Percentiles rank a stretch among this genome's conserved stretches.
These are phyloP conservation scores for Adineta ricciae DNA, from an alignment of 2,888 invertebrate genomes.

Conservation along the genomic window DNA sequence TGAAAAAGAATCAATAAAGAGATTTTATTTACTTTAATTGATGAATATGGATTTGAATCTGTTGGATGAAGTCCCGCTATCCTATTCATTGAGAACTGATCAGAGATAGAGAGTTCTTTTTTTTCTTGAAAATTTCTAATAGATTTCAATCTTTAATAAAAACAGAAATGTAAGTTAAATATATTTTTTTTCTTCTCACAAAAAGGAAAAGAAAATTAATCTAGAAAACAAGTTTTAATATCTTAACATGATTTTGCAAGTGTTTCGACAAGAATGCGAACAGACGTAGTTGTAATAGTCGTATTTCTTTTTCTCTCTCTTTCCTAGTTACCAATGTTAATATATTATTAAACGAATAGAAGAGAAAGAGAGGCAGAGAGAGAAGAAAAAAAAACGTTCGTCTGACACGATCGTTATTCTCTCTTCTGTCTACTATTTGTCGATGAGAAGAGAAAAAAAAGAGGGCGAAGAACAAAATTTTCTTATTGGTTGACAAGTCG, in stretches of 20 bases:
- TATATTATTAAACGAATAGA: background rate
- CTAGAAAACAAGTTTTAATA: background rate
- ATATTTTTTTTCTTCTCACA: background rate
- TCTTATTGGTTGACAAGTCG: background rate
- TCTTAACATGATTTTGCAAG: background rate
- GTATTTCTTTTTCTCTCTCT: background rate
- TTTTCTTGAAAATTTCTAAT: too few relatives aligned
- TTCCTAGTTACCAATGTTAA: constrained; percentile 7
- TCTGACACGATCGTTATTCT: constrained; percentile 7
- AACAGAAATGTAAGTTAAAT: background rate
- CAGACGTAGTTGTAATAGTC: background rate
- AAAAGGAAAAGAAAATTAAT: background rate
- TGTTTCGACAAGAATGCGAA: background rate
- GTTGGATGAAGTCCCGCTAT: constrained; percentile 4
- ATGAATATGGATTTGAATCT: constrained; percentile 16
- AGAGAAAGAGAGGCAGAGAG: background rate
- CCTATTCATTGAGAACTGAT: background rate
- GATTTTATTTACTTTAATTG: background rate
- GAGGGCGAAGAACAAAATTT: background rate
- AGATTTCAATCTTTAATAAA: too few relatives aligned
- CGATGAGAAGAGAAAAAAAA: background rate
- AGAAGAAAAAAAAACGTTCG: background rate
- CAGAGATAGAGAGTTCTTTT: background rate
- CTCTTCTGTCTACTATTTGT: background rate
- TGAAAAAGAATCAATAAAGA: too few relatives aligned